Evolutionary conservation across 2,797 vertebrate species (phyloP), one percentile per base, ranked within the genome.

Genomic region (Zenarchopterus dispar): DNA sequence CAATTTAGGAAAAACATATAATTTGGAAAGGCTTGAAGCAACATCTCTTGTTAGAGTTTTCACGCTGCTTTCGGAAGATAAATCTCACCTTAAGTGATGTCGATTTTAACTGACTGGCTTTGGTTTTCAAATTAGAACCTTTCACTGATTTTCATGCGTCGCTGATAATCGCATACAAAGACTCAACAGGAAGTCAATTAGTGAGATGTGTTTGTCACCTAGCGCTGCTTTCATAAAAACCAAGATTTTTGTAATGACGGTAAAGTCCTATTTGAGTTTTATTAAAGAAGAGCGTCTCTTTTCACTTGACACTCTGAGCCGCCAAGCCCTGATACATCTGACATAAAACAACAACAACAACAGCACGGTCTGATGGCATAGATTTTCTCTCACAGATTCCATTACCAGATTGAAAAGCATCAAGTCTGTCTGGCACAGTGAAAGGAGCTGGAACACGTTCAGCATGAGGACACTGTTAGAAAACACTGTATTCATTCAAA

Each of bases 401-500:
- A 75, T 61, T 73, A 76, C 81, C 53, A 46, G 73, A 71, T 53
- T 78, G 23, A 83, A 56, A 77, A 70, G 57, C 74, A 61, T 80
- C 39, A 69, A 65, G 62, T 23, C 60, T 17, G 54, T 62, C 52
- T 19, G 3, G 16, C 17, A 9, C 4, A 13, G 42, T 44, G 52
- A 63, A 55, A 54, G 17, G 51, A 23, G 54, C 42, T 57, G 54
- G 67, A 54, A 58, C 50, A 45, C 17, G 65, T 67, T 65, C 56
- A 54, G 9, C 41, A 16, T 24, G 36, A 15, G 36, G 13, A 15
- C 13, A 36, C 33, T 36, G 33, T 36, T 10, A 11, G 9, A 2
- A 28, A 28, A 28, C n/a, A 24, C 24, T 24, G 4, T 28, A 1
- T 28, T 28, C 28, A 28, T 28, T 28, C 1, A 6, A 28, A 28